phyloP scores from a whole-genome alignment of 2,113 vertebrate genomes.

The Otus sunia region DNA sequence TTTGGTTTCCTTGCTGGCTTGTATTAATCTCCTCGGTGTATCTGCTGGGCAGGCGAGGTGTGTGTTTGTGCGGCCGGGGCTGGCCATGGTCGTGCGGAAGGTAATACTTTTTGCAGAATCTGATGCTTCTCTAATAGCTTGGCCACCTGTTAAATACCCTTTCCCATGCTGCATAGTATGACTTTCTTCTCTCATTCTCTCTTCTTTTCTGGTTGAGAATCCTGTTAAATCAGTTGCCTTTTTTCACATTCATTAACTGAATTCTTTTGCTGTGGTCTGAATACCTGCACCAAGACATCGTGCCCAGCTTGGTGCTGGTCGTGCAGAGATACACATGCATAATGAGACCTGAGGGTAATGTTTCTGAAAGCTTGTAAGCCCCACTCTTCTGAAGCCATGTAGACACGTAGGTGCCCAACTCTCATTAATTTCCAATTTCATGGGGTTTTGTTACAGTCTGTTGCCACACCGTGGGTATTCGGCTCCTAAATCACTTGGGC shows the following conservation, averaged over 20 bases:
- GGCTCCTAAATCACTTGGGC: not conserved
- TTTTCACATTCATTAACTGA: not conserved
- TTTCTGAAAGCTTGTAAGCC: not conserved
- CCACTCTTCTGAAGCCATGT: not conserved
- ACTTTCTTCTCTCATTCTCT: not conserved
- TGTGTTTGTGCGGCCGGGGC: not conserved
- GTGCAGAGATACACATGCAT: not conserved
- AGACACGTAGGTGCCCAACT: not conserved
- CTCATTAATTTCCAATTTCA: not conserved
- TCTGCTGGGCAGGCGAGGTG: not conserved
- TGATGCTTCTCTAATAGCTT: not conserved
- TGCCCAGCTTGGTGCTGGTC: not conserved
- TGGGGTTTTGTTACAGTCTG: not conserved
- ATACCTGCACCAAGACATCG: fast-evolving
- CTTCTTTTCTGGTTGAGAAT: not conserved
- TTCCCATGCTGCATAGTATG: not conserved
- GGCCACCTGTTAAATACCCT: not conserved
- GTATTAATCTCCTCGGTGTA: not conserved
- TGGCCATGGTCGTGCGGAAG: not conserved
- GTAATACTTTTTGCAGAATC: not conserved
- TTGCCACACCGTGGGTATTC: not conserved
- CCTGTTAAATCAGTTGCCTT: not conserved
- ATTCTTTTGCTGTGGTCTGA: not conserved
- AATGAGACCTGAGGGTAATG: fast-evolving
- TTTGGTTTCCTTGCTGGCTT: not conserved